A percentile compares a stretch with the other conserved stretches of the same genome.
Evolutionary conservation across 2,797 vertebrate genomes (phyloP).

Genomic region (Schizothorax lantsangensis): DNA sequence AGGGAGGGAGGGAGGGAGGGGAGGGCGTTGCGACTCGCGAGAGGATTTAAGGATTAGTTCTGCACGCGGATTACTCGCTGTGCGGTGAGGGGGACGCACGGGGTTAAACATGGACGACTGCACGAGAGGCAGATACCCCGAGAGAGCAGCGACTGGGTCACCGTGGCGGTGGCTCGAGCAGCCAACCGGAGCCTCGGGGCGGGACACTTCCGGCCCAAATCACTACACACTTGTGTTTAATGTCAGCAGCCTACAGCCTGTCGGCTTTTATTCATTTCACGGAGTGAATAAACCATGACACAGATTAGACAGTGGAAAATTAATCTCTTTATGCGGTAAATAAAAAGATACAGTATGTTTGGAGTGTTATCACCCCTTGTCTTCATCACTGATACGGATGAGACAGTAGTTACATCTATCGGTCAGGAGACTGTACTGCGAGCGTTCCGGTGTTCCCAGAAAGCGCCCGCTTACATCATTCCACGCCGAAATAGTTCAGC

Average conservation of each 20-base stretch:
- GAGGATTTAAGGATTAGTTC: slow-evolving; percentile 83
- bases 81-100: slow-evolving; percentile 65
- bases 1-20: slow-evolving; percentile 7
- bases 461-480: slow-evolving; percentile 36
- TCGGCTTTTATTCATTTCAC: slow-evolving; percentile 17
- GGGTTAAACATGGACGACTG: slow-evolving; percentile 77
- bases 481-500: not conserved
- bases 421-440: slow-evolving; percentile 40
- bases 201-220: slow-evolving; percentile 28
- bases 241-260: slow-evolving; percentile 9
- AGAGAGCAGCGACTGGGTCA: slow-evolving; percentile 40
- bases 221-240: slow-evolving; percentile 15
- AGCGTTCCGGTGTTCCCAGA: slow-evolving; percentile 51
- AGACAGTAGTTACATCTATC: slow-evolving; percentile 53
- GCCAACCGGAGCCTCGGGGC: slow-evolving; percentile 36
- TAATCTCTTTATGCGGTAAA: slow-evolving; percentile 49
- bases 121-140: slow-evolving; percentile 39
- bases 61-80: slow-evolving; percentile 76
- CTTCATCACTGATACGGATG: slow-evolving; percentile 62
- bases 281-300: slow-evolving; percentile 28
- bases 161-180: slow-evolving; percentile 23
- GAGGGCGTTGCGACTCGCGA: slow-evolving; percentile 70
- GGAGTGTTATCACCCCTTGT: slow-evolving; percentile 37
- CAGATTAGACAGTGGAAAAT: slow-evolving; percentile 50
- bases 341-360: slow-evolving; percentile 42